A percentile compares a stretch with the other conserved stretches of the same genome.
These are phyloP conservation scores for Muricea muricata DNA, from an alignment of 92 coral and sea anemone genomes.

Conservation along the genomic window DNA sequence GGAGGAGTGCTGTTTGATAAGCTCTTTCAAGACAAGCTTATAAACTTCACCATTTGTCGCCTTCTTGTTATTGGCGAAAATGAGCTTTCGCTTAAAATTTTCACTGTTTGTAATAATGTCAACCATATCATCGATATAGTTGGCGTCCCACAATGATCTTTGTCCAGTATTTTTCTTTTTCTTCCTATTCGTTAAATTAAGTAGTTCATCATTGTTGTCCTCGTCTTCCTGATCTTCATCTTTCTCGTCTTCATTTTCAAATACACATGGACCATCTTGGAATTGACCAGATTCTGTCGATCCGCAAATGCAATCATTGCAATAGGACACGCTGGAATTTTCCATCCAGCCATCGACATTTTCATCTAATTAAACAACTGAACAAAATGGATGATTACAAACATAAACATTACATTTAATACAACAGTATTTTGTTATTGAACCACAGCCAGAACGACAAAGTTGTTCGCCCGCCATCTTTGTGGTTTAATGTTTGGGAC, in stretches of 20 bases:
- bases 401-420: neutral
- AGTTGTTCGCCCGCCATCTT: neutral
- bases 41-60: constrained; percentile 15
- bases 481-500: neutral
- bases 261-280: neutral
- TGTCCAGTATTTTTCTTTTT: neutral
- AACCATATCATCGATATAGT: neutral
- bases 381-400: constrained; percentile 15
- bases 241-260: too few species aligned
- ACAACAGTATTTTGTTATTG: neutral
- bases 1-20: neutral
- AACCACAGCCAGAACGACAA: neutral
- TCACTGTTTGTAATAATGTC: neutral
- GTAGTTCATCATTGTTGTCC: neutral
- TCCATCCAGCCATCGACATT: constrained; percentile 6
- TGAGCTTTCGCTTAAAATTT: constrained; percentile 15
- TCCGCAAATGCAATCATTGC: constrained; percentile 1
- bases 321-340: neutral
- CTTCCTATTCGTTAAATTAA: neutral
- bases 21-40: neutral
- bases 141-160: neutral
- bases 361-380: neutral
- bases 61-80: neutral
- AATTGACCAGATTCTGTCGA: neutral
- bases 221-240: neutral